Percentiles rank a stretch among this genome's conserved stretches.
Evolutionary conservation across 2,888 invertebrate genomes (phyloP).

Genomic region (Ophion obscuratus): DNA sequence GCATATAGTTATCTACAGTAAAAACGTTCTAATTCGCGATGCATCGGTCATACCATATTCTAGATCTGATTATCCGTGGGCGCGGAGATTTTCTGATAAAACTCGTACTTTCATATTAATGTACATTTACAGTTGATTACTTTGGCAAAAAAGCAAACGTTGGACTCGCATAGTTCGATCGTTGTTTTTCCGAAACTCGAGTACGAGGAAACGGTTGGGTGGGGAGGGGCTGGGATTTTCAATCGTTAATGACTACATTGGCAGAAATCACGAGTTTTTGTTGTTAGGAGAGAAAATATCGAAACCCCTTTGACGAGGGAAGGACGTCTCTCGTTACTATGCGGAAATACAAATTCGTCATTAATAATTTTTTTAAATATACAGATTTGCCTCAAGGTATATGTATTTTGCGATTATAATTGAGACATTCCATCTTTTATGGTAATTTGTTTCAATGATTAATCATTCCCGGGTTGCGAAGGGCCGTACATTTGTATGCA

Average conservation of each 20-base stretch:
- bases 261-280: background rate
- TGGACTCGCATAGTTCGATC: constrained; percentile 38
- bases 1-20: constrained; percentile 28
- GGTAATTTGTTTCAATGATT: too few species aligned
- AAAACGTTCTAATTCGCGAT: constrained; percentile 41
- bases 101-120: constrained; percentile 60
- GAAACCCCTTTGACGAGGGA: background rate
- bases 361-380: background rate
- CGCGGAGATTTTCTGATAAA: constrained; percentile 53
- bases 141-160: constrained; percentile 59
- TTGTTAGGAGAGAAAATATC: background rate
- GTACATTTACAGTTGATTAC: constrained; percentile 46
- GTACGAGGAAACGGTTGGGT: background rate
- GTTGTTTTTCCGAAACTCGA: constrained; percentile 20
- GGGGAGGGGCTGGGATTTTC: background rate
- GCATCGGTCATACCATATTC: constrained; percentile 29
- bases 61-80: constrained; percentile 54
- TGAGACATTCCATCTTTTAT: too few species aligned
- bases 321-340: background rate
- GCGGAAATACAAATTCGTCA: background rate
- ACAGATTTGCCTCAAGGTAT: too few species aligned
- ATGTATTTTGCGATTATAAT: too few species aligned
- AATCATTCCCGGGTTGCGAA: too few species aligned
- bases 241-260: background rate
- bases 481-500: too few species aligned